Evolutionary conservation across 2,797 vertebrate species (phyloP), one percentile per base, ranked within the genome.

Genomic region (Leuciscus waleckii): DNA sequence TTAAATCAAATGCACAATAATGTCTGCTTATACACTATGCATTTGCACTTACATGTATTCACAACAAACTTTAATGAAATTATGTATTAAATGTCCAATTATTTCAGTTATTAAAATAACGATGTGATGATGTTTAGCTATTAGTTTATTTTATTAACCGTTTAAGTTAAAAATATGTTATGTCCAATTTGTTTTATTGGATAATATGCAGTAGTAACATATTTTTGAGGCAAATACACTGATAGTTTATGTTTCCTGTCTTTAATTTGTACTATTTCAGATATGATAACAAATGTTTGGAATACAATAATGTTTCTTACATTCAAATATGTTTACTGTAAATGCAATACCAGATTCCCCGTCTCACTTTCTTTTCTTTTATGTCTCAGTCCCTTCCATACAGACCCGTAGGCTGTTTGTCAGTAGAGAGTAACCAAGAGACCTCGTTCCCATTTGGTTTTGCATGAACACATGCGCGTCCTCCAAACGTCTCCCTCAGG

Each of bases 361-460:
- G 1, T 77, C 32, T 56, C 71, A 21, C 17, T 0, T 39, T 7
- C 35, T 17, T 26, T 77, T 37, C 1, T 26, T 65, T 32, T 39
- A 76, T 56, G 54, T 58, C 51, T 39, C 21, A 58, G 13, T 58
- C 74, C 21, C 19, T 21, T 79, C 16, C 23, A 29, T 21, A 29
- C 16, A 79, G 39, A 41, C n/a, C 77, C 17, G 2, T 13, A 65
- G 54, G 77, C 77, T 43, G 58, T 63, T 79, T 46, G 26, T 79
- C 77, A 65, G 11, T n/a, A 65, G 9, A 79, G 2, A 79, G 58
- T 39, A 65, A 39, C 9, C 39, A 26, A 65, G 17, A 79, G 58
- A 79, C 37, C 41, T 32, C 23, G 1, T 58, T 77, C 74, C 51
- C 35, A 0, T 58, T 58, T 77, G 35, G 32, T 58, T 77, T 77